Evolutionary conservation across 2,113 vertebrate genomes (phyloP).

Genomic region (Lagenorhynchus albirostris): DNA sequence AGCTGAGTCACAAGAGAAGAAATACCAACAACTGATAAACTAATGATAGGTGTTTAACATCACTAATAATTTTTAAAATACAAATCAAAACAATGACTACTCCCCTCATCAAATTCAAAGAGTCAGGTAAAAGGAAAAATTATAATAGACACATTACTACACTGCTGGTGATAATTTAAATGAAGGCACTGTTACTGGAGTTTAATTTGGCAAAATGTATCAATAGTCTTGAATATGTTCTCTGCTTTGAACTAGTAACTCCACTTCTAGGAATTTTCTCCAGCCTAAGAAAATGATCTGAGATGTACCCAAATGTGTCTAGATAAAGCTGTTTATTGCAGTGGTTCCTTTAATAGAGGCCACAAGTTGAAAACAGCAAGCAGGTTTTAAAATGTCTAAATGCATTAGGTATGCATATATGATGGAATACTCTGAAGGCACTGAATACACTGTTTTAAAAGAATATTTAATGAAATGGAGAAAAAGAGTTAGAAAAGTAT

Average conservation of each 20-base stretch:
- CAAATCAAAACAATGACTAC: background rate
- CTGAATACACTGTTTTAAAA: background rate
- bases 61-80: background rate
- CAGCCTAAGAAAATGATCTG: background rate
- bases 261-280: background rate
- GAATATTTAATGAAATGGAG: background rate
- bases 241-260: background rate
- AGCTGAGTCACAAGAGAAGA: background rate
- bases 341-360: background rate
- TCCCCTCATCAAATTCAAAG: background rate
- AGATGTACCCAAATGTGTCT: background rate
- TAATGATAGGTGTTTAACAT: background rate
- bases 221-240: background rate
- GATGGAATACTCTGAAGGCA: background rate
- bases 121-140: background rate
- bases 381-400: background rate
- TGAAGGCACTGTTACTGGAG: background rate
- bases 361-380: background rate
- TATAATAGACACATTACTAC: background rate
- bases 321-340: background rate
- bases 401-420: background rate
- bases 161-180: background rate
- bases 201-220: background rate
- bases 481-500: background rate
- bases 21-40: background rate